Base-by-base conservation (phyloP, 1,140 invertebrate genomes). In the Parasteatoda tepidariorum region DNA sequence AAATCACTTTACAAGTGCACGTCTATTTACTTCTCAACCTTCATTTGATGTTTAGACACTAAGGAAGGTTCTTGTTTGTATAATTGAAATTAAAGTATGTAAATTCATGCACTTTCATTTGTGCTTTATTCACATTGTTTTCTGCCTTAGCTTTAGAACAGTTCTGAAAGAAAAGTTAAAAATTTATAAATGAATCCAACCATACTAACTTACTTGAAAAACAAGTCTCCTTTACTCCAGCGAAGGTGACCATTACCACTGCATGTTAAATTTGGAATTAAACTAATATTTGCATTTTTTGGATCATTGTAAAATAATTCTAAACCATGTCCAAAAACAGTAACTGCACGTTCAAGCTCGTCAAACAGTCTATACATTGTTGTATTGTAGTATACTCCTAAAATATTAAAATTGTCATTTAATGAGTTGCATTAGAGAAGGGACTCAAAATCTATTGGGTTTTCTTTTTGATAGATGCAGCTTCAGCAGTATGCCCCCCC, bases 381-480 rank as follows among this genome's bases (percentile, higher is more conserved):
- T 24, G 96, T 97, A 87, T 97, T 95, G 86, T 97, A 97, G 88
- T 97, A 95, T 0, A 97, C 95, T 79, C 95, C 94, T 96, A 89
- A 0, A 88, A 68, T 28, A 6, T 30, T 76, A 54, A 7, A 55
- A 26, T 54, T 68, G 59, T n/a, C n/a, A 73, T 41, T 48, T 66
- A 31, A 33, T 31, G 30, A n/a, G 1, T 4, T 41, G 38, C 38
- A 41, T 41, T 41, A 41, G 13, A 57, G 24, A 62, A 11, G 11
- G 11, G 6, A n/a, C 3, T 62, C 59, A 26, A 62, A 26, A 24
- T 62, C n/a, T 62, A 62, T 26, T 28, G 24, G 18, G 11, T 62
- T 13, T 28, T 2, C 28, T 9, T 24, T 26, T 26, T 26, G 28
- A 4, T 0, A 4, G 13, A 26, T 22, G 28, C 24, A 57, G 24